A percentile compares a stretch with the other conserved stretches of the same genome.
Conservation (phyloP, 2,113 vertebrate species). For the Fulica atra region DNA sequence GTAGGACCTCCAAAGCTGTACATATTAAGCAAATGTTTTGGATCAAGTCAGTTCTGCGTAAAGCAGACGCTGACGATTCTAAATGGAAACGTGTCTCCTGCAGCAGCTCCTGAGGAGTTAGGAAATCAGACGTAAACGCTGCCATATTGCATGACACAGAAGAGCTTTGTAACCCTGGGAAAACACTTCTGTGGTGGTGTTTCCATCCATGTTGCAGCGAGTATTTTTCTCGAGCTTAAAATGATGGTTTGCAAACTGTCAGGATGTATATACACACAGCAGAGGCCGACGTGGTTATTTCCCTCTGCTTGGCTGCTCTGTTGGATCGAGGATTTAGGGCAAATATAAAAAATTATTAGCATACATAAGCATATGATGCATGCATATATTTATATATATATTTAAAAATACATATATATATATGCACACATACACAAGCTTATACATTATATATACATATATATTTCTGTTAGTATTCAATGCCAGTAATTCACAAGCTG, state of each 20-base stretch:
- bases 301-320: not conserved
- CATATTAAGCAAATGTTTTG: constrained; percentile 48
- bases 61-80: constrained; percentile 48
- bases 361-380: not conserved
- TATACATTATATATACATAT: too few relatives aligned
- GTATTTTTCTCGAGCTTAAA: not conserved
- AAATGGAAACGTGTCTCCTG: not conserved
- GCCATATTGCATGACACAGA: not conserved
- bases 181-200: not conserved
- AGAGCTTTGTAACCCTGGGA: not conserved
- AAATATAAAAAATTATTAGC: not conserved
- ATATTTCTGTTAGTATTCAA: not conserved
- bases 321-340: not conserved
- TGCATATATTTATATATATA: not conserved
- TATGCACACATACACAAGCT: not conserved
- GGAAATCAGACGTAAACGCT: not conserved
- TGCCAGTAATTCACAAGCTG: not conserved
- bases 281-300: fast-evolving
- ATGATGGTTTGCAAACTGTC: not conserved
- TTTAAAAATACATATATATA: not conserved
- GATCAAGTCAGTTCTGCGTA: constrained; percentile 33
- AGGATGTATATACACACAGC: not conserved
- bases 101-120: not conserved
- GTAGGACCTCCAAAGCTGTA: constrained; percentile 3
- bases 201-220: not conserved